Base-by-base conservation (phyloP, 2,888 invertebrate genomes). In the Argynnis bischoffii region DNA sequence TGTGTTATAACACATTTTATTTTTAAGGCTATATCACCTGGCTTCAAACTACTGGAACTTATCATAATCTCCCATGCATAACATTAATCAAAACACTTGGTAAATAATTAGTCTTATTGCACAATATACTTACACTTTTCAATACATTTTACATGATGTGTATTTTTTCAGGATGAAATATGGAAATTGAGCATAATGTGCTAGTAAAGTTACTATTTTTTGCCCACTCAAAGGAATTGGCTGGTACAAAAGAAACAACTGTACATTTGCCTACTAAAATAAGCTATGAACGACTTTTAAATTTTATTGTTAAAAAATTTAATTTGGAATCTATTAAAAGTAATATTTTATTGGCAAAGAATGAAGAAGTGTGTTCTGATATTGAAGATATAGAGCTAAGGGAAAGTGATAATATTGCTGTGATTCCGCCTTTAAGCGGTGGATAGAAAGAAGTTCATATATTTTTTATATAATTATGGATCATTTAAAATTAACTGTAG, bases 341-440 rank as follows among this genome's bases (percentile, higher is more conserved):
- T 60, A 96, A 94, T 79, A 87, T 98, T 51, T 94, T 98, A 53
- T 78, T 99, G 69, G 96, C 98, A 0, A 89, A 97, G 60, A 99
- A 99, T 91, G 96, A 98, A 81, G 95, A 95, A 74, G 98, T 97
- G 76, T 94, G 96, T 72, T 87, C 92, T 66, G 89, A 94, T 2
- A 89, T 93, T 48, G 84, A 89, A 50, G 84, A 88, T 53, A 85
- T 97, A 51, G 82, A 89, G 26, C 86, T 97, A 6, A 93, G 93
- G 51, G 91, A 94, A 35, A 95, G 94, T 72, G 98, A 98, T 92
- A 96, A 95, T 85, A 94, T 99, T 72, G 99, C 98, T 71, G 94
- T 99, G 15, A 98, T 99, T 81, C 99, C 99, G 64, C 99, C 99
- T 0, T 93, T 99, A 63, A 98, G 98, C 89, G 98, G 98, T 78